phyloP scores from a whole-genome alignment of 2,113 vertebrate genomes.

The Macrotis lagotis region DNA sequence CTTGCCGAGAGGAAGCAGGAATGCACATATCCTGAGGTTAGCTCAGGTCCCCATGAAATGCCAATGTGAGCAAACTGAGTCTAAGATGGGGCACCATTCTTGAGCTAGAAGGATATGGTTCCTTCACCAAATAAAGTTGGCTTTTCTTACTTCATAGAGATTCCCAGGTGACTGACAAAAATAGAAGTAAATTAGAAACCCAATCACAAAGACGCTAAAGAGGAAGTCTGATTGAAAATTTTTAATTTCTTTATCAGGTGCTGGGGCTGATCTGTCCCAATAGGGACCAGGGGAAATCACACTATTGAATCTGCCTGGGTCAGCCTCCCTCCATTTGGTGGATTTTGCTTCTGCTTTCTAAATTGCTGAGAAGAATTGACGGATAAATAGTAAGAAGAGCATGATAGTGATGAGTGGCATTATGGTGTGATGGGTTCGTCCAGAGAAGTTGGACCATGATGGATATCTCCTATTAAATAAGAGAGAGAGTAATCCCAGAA shows the following conservation, averaged over 20 bases:
- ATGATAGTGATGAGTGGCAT: neutral
- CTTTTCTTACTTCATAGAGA: constrained; percentile 1
- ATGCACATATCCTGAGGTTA: constrained; percentile 17
- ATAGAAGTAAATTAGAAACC: neutral
- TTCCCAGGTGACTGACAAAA: neutral
- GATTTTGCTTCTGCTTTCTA: neutral
- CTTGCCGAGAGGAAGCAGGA: neutral
- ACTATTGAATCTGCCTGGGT: neutral
- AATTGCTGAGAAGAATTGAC: neutral
- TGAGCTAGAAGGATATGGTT: constrained; percentile 47
- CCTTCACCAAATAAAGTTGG: constrained; percentile 27
- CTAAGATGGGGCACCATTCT: constrained; percentile 47
- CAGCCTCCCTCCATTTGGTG: neutral
- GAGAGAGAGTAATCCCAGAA: neutral
- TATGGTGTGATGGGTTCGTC: neutral
- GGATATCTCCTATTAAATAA: neutral
- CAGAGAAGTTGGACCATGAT: neutral
- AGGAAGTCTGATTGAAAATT: neutral
- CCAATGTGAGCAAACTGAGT: constrained; percentile 32
- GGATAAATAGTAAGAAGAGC: neutral
- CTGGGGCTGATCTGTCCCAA: neutral
- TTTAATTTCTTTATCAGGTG: neutral
- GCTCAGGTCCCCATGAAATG: constrained; percentile 17
- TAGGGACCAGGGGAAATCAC: neutral
- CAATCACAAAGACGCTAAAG: neutral